These are phyloP conservation scores for Falco peregrinus DNA, from an alignment of 2,797 vertebrate species.

Conservation along the genomic window DNA sequence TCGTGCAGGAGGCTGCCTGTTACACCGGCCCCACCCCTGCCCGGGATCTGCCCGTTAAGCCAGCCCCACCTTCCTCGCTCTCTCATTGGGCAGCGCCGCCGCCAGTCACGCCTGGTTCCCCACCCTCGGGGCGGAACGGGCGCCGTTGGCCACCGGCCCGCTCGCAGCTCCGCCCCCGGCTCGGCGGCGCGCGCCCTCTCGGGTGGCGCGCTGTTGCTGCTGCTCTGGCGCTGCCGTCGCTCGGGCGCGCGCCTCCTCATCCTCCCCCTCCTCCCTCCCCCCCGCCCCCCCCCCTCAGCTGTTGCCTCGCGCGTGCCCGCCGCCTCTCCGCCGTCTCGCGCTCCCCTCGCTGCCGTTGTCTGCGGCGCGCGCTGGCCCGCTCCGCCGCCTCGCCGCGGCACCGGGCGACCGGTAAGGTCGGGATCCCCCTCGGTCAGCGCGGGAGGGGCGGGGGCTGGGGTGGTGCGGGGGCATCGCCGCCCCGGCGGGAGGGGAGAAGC, in stretches of 20 bases:
- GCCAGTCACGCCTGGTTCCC: fast-evolving
- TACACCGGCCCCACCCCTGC: neutral
- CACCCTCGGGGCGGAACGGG: neutral
- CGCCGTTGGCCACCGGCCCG: neutral
- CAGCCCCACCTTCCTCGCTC: fast-evolving
- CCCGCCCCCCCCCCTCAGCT: neutral
- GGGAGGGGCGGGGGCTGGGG: no score
- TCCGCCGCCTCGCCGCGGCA: neutral
- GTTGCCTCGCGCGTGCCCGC: neutral
- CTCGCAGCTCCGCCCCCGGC: neutral
- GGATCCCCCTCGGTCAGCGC: neutral
- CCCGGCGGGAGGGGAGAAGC: neutral
- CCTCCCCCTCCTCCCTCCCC: neutral
- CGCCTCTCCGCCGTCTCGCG: neutral
- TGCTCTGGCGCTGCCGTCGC: neutral
- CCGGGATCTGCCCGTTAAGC: fast-evolving
- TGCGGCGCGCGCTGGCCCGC: neutral
- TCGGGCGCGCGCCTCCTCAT: neutral
- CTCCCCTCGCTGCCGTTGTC: neutral
- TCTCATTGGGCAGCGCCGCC: fast-evolving
- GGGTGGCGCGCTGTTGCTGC: slow-evolving; percentile 47
- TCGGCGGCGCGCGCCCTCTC: neutral
- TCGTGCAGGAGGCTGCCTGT: neutral
- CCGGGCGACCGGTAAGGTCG: neutral
- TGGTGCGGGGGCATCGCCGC: neutral